Evolutionary conservation across 2,113 vertebrate species (phyloP), one percentile per base, ranked within the genome.

Genomic region (Dipodomys spectabilis): DNA sequence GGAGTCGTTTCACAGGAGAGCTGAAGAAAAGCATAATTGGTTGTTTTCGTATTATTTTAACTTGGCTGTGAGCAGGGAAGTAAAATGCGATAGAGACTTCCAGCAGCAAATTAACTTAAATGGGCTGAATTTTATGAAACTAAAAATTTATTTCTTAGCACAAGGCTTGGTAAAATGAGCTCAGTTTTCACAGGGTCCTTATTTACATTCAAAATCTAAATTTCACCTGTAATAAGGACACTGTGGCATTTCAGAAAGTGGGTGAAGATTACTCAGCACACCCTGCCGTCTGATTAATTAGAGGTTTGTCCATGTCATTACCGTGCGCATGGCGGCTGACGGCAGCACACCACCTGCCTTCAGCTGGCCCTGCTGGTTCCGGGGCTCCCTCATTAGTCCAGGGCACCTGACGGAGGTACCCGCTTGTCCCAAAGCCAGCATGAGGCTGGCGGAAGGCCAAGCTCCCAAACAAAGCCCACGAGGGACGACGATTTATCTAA

Each of bases 381-480:
- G 3, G 0, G 4, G 71, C 32, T 77, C 68, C 94, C 92, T 83
- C 68, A 68, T 85, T 71, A 93, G n/a, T 57, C 9, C 75, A 91
- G 22, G 39, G 39, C 25, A 8, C 7, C 22, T 91, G 65, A 93
- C 57, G 85, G 78, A 93, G 15, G 80, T 11, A 83, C 32, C 57
- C 94, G 82, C 49, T 94, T 82, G 15, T 23, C 62, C 45, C 68
- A 88, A 96, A 97, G 35, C 35, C 35, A 4, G 77, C 6, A 72
- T 71, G 49, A 35, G 27, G 30, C 73, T 93, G 68, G 39, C 39
- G 91, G 74, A 87, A 91, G 65, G 94, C 96, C 80, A 96, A 94
- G 23, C 60, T 67, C 72, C 73, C 83, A 94, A 96, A 86, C 6
- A 96, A 93, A 96, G 94, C 5, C 11, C 92, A 82, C 18, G 67